Evolutionary conservation across 2,888 invertebrate genomes (phyloP), one percentile per base, ranked within the genome.

Genomic region (Phorcus lineatus): DNA sequence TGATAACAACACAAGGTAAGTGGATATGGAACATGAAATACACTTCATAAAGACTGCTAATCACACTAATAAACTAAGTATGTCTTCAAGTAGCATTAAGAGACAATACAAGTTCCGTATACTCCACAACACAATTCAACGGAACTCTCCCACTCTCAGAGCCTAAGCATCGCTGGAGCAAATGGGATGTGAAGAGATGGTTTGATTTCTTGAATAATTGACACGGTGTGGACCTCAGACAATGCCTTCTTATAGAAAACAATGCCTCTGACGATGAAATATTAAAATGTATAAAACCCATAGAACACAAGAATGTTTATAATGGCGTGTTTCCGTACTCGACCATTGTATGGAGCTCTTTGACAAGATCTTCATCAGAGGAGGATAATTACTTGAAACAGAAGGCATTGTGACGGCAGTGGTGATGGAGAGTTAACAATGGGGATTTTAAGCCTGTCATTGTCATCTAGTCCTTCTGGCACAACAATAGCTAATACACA

Each of bases 151-250:
- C 11, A 11, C 47, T 47, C 47, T 13, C 13, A 47, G 13, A 47
- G 47, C 6, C 6, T 47, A 11, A 47, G 11, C 47, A 47, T 47
- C 13, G 1, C 47, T 47, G 47, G 13, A 47, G 57, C 13, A 57
- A 57, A 57, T 24, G 24, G 24, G 19, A 4, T 22, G 24, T 19
- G 70, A 36, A 70, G 19, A 36, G 40, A n/a, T 70, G 40, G 70
- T 70, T 70, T 70, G 70, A 70, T 70, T 70, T 31, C 19, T 36
- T 70, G 36, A 70, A 70, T 70, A 19, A 70, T 70, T 70, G 19
- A 70, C n/a, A 19, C 19, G 17, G 11, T 70, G 36, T 36, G 36
- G 28, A 19, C 9, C 16, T 70, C 19, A 40, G 31, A 36, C 19
- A 70, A 31, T 17, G 19, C 19, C 36, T 19, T 70, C 36, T 3